Evolutionary conservation across 2,797 vertebrate species (phyloP), one percentile per base, ranked within the genome.

Genomic region (Hemitrygon akajei): DNA sequence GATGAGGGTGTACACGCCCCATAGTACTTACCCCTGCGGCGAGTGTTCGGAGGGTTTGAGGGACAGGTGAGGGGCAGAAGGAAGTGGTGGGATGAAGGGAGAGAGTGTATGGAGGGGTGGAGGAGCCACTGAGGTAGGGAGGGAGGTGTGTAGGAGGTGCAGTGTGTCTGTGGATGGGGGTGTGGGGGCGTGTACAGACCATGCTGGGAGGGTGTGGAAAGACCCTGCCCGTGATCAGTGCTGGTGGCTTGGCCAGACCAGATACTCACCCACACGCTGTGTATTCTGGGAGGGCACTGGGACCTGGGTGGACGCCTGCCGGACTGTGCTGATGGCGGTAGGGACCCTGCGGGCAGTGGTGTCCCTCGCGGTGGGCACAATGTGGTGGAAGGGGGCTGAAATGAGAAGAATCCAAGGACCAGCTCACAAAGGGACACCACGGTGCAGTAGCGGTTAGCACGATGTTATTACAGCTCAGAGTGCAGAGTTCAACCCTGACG

Each of bases 261-360:
- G 22, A 25, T 69, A 96, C 97, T 96, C 96, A 98, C 98, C 98
- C 94, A 98, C 97, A 97, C 97, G 97, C 93, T 98, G 98, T 0
- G 96, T 95, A 94, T 97, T 47, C 47, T 97, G 93, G 96, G 94
- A 20, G 95, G 20, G 30, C 97, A 95, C 0, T 95, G 97, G 7
- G 98, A 97, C 97, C 95, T 99, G 98, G 14, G 98, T 98, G 93
- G 98, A 98, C 0, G 97, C 98, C 95, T 99, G 98, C 93, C 97
- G 96, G 92, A 98, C 96, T n/a, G 97, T 97, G 95, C 97, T 98
- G 93, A 98, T 97, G 89, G 96, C 96, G 80, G 97, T 96, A 0
- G 96, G 95, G 81, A 96, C 95, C 47, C 97, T 97, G 22, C 97
- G 97, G 16, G 97, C 96, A 0, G 96, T 95, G 0, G 96, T 94